Base-by-base conservation (phyloP, 2,113 vertebrate species). In the Aspiorhynchus laticeps region DNA sequence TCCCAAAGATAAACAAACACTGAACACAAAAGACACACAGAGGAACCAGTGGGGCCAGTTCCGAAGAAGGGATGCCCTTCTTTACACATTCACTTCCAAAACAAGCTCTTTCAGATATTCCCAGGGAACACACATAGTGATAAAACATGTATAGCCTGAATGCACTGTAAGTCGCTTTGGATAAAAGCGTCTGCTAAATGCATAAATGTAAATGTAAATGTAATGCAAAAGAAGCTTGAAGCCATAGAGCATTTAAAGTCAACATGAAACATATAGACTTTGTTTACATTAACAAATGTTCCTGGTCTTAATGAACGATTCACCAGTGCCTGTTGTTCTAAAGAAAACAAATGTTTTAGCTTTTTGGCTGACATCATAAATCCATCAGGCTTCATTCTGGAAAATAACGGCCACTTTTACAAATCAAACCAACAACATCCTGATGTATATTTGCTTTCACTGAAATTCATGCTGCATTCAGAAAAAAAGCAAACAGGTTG, bases 11-110 rank as follows among this genome's bases (percentile, higher is more conserved):
- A 81, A 75, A n/a, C 17, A 63, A 73, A 48, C 12, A 31, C 2
- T 12, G 31, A 73, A 31, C 12, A 28, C 15, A 59, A 41, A 41
- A 48, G 21, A n/a, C 8, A 69, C n/a, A 85, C n/a, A 65, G 5
- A 65, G 31, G 61, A 71, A 41, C 51, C 51, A 79, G 21, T 46
- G 59, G 59, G n/a, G 80, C 38, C 36, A 81, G 36, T 73, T 38
- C 73, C 65, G 15, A 83, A 51, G 17, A 87, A 85, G 26, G 14
- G 31, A 43, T 28, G 28, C 33, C 63, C 71, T 5, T 51, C 31
- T n/a, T 28, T 28, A n/a, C 38, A 83, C 41, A 31, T 19, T 53
- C 48, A 21, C 26, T 79, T 59, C 11, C 48, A 79, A 21, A 79
- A 56, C 51, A 59, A 14, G 24, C 41, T 4, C 11, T 46, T 38